These are phyloP conservation scores for Pachypeltis micranthus DNA, from an alignment of 1,140 invertebrate genomes.

Conservation along the genomic window DNA sequence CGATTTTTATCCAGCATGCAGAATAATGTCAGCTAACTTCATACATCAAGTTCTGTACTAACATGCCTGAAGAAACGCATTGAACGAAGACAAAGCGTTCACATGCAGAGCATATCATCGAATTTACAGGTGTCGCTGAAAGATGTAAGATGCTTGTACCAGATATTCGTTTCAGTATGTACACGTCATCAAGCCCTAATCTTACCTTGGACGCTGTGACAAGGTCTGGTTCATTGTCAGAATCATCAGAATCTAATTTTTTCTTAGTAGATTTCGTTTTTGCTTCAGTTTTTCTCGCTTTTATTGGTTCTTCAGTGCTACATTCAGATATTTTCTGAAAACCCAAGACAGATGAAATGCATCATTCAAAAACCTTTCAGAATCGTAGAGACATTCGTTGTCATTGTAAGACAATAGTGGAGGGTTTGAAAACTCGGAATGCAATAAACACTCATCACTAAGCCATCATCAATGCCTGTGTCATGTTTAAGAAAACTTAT, in stretches of 20 bases:
- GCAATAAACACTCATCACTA: not conserved
- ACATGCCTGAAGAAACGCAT: not conserved
- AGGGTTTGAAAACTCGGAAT: not conserved
- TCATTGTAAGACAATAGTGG: constrained; percentile 27
- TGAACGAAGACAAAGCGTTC: not conserved
- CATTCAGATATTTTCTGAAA: not conserved
- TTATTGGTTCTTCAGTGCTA: not conserved
- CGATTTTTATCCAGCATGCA: too few relatives aligned
- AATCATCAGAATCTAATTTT: constrained; percentile 27
- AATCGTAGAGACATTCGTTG: constrained; percentile 30
- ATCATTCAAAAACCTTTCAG: not conserved
- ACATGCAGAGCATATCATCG: too few relatives aligned
- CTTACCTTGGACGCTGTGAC: not conserved
- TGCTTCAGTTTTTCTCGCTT: not conserved
- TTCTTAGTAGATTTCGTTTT: constrained; percentile 25
- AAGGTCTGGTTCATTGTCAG: constrained; percentile 19
- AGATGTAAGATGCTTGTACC: too few relatives aligned
- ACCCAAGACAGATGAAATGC: constrained; percentile 20
- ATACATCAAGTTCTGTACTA: too few relatives aligned
- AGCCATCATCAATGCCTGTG: too few relatives aligned
- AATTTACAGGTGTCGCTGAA: too few relatives aligned
- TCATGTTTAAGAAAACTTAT: too few relatives aligned
- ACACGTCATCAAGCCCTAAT: too few relatives aligned
- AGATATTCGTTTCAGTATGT: too few relatives aligned
- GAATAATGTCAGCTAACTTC: too few relatives aligned